Evolutionary conservation across 2,797 vertebrate species (phyloP).

Genomic region (Pseudochromis fuscus): DNA sequence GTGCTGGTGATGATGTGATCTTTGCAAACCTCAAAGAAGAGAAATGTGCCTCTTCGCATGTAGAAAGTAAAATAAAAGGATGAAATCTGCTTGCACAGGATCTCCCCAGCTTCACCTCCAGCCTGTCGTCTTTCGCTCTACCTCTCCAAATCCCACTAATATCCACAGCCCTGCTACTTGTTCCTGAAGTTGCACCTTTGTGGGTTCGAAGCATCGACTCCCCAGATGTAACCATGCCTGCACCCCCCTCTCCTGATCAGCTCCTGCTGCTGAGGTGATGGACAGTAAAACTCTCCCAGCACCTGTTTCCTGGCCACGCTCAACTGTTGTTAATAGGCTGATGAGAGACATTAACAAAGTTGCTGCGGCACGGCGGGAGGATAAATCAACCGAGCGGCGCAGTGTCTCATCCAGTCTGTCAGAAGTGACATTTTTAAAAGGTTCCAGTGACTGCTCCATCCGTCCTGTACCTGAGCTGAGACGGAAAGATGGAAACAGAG

Average conservation of each 20-base stretch:
- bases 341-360: constrained; percentile 83
- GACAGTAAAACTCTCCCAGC: constrained; percentile 77
- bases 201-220: constrained; percentile 12
- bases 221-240: constrained; percentile 21
- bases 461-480: constrained; percentile 51
- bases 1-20: not conserved
- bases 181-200: constrained; percentile 31
- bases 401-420: constrained; percentile 69
- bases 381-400: constrained; percentile 76
- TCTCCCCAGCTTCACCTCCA: not conserved
- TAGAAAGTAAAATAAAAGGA: not conserved
- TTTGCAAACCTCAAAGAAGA: not conserved
- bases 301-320: constrained; percentile 80
- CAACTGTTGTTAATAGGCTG: constrained; percentile 80
- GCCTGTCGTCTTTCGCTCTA: not conserved
- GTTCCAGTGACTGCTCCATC: constrained; percentile 59
- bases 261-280: constrained; percentile 71
- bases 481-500: constrained; percentile 61
- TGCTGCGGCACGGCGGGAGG: constrained; percentile 66
- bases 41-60: not conserved
- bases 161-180: too few relatives aligned
- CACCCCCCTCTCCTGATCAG: constrained; percentile 50
- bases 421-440: constrained; percentile 74
- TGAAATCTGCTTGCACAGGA: not conserved
- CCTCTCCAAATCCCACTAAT: not conserved